These are phyloP conservation scores for Pan paniscus DNA, from an alignment of 2,113 vertebrate species.

Conservation along the genomic window DNA sequence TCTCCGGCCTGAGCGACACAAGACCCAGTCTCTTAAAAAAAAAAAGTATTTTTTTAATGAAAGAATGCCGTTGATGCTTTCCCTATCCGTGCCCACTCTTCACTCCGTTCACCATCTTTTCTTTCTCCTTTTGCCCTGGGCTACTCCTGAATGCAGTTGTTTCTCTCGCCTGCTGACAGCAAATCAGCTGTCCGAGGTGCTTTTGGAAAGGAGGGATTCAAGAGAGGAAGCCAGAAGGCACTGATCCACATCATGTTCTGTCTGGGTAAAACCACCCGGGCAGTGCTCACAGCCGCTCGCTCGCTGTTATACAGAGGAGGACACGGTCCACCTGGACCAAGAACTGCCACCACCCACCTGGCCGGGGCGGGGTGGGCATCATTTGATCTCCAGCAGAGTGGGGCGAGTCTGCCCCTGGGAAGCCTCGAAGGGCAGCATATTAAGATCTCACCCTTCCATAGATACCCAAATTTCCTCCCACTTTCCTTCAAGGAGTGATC, in stretches of 20 bases:
- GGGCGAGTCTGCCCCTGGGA: too few relatives aligned
- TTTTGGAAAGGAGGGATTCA: not conserved
- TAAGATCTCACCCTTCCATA: not conserved
- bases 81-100: not conserved
- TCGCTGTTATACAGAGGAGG: not conserved
- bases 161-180: not conserved
- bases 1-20: too few relatives aligned
- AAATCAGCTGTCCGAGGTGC: not conserved
- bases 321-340: not conserved
- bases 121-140: not conserved
- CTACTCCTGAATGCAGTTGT: not conserved
- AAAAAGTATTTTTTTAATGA: too few relatives aligned
- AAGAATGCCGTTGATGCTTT: too few relatives aligned
- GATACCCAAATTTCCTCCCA: not conserved
- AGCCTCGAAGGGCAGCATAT: not conserved
- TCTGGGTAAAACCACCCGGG: not conserved
- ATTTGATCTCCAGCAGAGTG: not conserved
- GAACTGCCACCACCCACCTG: not conserved
- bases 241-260: fast-evolving
- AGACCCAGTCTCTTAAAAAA: too few relatives aligned
- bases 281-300: fast-evolving
- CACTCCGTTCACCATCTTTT: not conserved
- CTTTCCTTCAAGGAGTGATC: not conserved
- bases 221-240: not conserved
- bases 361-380: fast-evolving